Conservation (phyloP, 2,888 invertebrate species). For the Malthinus flaveolus region DNA sequence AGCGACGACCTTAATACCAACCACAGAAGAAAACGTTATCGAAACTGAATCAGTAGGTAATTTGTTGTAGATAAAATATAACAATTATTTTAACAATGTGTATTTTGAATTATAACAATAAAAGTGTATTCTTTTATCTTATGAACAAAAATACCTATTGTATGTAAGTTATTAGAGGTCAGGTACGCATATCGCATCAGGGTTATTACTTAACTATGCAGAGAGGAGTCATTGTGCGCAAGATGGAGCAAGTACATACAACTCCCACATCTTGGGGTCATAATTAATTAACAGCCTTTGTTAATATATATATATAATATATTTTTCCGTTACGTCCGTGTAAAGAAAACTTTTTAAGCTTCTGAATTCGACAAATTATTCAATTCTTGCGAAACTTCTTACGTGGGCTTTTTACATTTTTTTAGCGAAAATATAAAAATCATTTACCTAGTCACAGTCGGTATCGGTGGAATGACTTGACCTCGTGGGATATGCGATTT, state of each 20-base stretch:
- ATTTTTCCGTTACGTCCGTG: conserved; percentile 13
- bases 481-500: not conserved
- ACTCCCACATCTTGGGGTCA: conserved; percentile 16
- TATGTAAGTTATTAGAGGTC: conserved; percentile 2
- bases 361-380: conserved; percentile 1
- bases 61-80: no score
- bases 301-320: conserved; percentile 20
- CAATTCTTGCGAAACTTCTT: not conserved
- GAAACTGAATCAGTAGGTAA: no score
- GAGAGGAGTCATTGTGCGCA: conserved; percentile 19
- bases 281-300: conserved; percentile 22
- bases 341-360: not conserved
- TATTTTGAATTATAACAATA: no score
- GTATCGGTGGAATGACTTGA: not conserved
- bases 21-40: no score
- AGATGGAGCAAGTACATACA: conserved; percentile 17
- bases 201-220: conserved; percentile 11
- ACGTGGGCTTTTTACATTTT: not conserved
- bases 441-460: not conserved
- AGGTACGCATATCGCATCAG: conserved; percentile 9
- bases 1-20: no score
- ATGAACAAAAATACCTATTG: not conserved
- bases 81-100: no score
- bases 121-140: no score
- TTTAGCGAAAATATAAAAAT: not conserved